phyloP scores from a whole-genome alignment of 1,140 invertebrate species.

The Solen grandis region DNA sequence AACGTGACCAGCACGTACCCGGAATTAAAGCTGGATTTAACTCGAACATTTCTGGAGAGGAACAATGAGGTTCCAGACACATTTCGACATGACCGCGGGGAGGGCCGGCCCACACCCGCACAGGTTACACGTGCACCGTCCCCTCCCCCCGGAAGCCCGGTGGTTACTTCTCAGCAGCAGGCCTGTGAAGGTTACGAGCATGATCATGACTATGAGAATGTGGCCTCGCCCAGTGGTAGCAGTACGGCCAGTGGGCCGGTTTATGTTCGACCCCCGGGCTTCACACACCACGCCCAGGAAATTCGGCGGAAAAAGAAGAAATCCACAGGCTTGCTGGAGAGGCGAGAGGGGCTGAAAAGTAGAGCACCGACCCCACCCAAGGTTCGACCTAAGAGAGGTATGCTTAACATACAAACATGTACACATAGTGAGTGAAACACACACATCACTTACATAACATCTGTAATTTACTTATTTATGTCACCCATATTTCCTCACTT shows the following conservation, averaged over 20 bases:
- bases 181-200: slow-evolving; percentile 70
- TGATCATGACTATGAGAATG: slow-evolving; percentile 78
- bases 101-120: slow-evolving; percentile 21
- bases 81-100: slow-evolving; percentile 34
- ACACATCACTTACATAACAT: no score
- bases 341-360: slow-evolving; percentile 69
- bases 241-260: slow-evolving; percentile 81
- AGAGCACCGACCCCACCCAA: slow-evolving; percentile 76
- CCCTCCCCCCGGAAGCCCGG: slow-evolving; percentile 46
- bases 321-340: slow-evolving; percentile 60
- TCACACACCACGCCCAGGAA: slow-evolving; percentile 79
- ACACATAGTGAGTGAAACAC: not conserved
- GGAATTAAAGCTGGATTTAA: slow-evolving; percentile 84
- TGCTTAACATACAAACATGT: slow-evolving; percentile 18
- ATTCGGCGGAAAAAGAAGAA: slow-evolving; percentile 75
- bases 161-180: slow-evolving; percentile 20
- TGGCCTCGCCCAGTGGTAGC: slow-evolving; percentile 75
- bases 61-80: slow-evolving; percentile 5
- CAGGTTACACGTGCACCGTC: slow-evolving; percentile 32
- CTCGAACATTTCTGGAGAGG: slow-evolving; percentile 91
- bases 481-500: no score
- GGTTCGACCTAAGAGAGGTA: slow-evolving; percentile 75
- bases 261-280: slow-evolving; percentile 80
- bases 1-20: slow-evolving; percentile 35
- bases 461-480: no score